Percentiles rank a stretch among this genome's conserved stretches.
Conservation (phyloP, 2,797 vertebrate genomes). For the Phaenicophaeus curvirostris region DNA sequence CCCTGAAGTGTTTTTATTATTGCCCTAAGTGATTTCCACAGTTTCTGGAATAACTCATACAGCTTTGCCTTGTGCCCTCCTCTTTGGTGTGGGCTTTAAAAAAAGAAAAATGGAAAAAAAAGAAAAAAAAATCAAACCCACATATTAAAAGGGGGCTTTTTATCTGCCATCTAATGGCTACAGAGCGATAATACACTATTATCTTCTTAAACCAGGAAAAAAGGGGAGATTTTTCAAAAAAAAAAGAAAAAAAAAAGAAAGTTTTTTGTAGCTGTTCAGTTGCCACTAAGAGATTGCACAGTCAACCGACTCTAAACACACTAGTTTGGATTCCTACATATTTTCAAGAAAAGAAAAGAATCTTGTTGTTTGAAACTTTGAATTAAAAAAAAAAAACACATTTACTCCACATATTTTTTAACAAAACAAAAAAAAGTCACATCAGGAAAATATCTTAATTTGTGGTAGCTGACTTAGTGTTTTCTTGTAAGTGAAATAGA, state of each 20-base stretch:
- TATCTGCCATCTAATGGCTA: slow-evolving; percentile 97
- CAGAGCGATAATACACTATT: slow-evolving; percentile 91
- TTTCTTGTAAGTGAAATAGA: slow-evolving; percentile 89
- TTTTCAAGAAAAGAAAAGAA: slow-evolving; percentile 89
- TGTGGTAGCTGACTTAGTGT: slow-evolving; percentile 94
- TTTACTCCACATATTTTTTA: slow-evolving; percentile 88
- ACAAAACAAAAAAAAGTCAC: slow-evolving; percentile 86
- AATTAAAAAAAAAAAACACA: slow-evolving; percentile 83
- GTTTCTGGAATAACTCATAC: slow-evolving; percentile 98
- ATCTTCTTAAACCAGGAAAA: slow-evolving; percentile 93
- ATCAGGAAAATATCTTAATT: slow-evolving; percentile 88
- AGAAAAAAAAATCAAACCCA: slow-evolving; percentile 81
- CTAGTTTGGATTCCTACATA: slow-evolving; percentile 90
- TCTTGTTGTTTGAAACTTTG: slow-evolving; percentile 89
- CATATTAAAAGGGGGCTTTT: slow-evolving; percentile 85
- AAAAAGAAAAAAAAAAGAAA: slow-evolving; percentile 81
- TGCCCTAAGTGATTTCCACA: slow-evolving; percentile 97
- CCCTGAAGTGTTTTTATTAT: slow-evolving; percentile 95
- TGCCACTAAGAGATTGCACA: slow-evolving; percentile 99
- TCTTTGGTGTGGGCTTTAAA: slow-evolving; percentile 85
- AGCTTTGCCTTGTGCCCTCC: slow-evolving; percentile 92
- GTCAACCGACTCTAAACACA: slow-evolving; percentile 99
- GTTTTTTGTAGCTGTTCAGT: slow-evolving; percentile 95
- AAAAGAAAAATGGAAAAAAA: slow-evolving; percentile 57
- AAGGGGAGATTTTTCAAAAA: slow-evolving; percentile 84